phyloP scores from a whole-genome alignment of 1,140 invertebrate genomes.

The Aleiodes sp. region DNA sequence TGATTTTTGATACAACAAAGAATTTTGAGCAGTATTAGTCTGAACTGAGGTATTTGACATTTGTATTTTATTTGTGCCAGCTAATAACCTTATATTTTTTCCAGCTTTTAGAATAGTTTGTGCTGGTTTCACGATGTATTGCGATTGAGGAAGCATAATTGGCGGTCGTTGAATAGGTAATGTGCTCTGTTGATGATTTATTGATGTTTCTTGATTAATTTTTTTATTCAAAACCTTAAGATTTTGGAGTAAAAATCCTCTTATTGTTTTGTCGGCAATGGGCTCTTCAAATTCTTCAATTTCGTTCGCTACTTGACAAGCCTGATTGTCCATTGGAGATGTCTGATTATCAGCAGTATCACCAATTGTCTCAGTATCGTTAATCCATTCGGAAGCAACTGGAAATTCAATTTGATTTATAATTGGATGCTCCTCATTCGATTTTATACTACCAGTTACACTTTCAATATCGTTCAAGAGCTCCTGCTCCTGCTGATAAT shows the following conservation, averaged over 20 bases:
- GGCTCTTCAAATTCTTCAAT: too few relatives aligned
- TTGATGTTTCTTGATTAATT: neutral
- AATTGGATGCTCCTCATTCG: too few relatives aligned
- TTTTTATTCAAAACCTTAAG: slow-evolving; percentile 8
- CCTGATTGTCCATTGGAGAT: too few relatives aligned
- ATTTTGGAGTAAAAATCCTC: too few relatives aligned
- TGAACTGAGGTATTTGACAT: slow-evolving; percentile 33
- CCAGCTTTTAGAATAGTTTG: slow-evolving; percentile 44
- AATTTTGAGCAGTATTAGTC: slow-evolving; percentile 42
- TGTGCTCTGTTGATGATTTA: slow-evolving; percentile 24
- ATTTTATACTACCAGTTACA: neutral
- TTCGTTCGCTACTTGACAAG: too few relatives aligned
- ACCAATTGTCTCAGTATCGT: too few relatives aligned
- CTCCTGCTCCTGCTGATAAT: slow-evolving; percentile 37
- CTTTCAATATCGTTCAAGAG: slow-evolving; percentile 1
- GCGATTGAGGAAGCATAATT: slow-evolving; percentile 40
- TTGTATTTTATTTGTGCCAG: slow-evolving; percentile 24
- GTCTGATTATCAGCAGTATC: too few relatives aligned
- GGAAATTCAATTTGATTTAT: neutral
- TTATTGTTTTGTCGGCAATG: too few relatives aligned
- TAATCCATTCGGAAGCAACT: neutral
- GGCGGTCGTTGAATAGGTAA: slow-evolving; percentile 42
- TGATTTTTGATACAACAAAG: slow-evolving; percentile 53
- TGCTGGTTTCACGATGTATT: slow-evolving; percentile 38
- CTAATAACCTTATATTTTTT: slow-evolving; percentile 46